Conservation (phyloP, 2,888 invertebrate genomes). For the Diplolepis rosae region DNA sequence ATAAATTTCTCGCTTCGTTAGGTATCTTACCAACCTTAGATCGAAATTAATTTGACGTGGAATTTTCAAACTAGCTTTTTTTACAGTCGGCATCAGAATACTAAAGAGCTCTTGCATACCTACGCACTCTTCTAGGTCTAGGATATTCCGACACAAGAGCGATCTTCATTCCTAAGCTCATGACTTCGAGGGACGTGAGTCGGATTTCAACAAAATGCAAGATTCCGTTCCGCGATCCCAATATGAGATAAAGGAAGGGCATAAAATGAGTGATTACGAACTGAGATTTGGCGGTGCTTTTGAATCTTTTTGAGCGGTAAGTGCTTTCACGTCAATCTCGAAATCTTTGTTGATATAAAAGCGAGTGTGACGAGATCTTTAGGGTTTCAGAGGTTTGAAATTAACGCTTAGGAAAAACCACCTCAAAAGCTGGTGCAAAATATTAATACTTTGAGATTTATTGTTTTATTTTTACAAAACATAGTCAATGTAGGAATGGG, state of each 20-base stretch:
- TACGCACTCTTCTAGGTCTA: background rate
- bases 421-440: background rate
- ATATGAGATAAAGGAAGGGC: constrained; percentile 21
- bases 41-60: constrained; percentile 27
- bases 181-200: constrained; percentile 22
- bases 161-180: background rate
- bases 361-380: background rate
- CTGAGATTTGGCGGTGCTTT: background rate
- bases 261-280: constrained; percentile 21
- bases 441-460: background rate
- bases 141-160: background rate
- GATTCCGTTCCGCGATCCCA: background rate
- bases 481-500: too few relatives aligned
- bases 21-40: background rate
- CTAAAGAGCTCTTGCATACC: constrained; percentile 18
- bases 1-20: constrained; percentile 9
- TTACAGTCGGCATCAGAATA: constrained; percentile 8
- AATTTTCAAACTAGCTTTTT: constrained; percentile 4
- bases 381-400: background rate
- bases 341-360: background rate
- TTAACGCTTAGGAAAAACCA: too few relatives aligned
- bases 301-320: constrained; percentile 12
- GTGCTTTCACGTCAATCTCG: constrained; percentile 14
- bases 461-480: too few relatives aligned
- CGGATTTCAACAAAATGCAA: constrained; percentile 24